Evolutionary conservation across 2,113 vertebrate genomes (phyloP).

Genomic region (Podarcis raffonei): DNA sequence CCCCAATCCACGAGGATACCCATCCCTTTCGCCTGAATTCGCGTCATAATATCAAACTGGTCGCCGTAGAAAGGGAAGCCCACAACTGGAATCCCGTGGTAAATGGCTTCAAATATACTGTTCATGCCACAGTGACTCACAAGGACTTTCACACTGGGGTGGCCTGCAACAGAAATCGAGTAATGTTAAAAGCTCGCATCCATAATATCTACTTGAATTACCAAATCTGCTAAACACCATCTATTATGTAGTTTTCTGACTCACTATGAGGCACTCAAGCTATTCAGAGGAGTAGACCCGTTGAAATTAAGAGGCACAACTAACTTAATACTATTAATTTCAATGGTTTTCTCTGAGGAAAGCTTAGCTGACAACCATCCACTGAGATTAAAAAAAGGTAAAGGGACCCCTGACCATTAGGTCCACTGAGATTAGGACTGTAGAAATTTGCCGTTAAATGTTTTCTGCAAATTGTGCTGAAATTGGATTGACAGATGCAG

Average conservation of each 20-base stretch:
- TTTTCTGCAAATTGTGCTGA: too few relatives aligned
- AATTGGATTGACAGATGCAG: too few relatives aligned
- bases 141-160: slow-evolving; percentile 68
- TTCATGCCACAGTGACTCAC: slow-evolving; percentile 74
- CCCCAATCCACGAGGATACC: slow-evolving; percentile 72
- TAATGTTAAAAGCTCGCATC: background rate
- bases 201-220: background rate
- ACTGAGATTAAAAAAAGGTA: too few relatives aligned
- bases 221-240: background rate
- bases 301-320: background rate
- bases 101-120: slow-evolving; percentile 72
- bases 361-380: too few relatives aligned
- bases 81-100: slow-evolving; percentile 72
- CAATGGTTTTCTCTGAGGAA: too few relatives aligned
- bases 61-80: slow-evolving; percentile 76
- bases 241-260: background rate
- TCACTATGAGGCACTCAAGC: too few relatives aligned
- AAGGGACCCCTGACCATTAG: too few relatives aligned
- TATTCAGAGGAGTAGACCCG: too few relatives aligned
- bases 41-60: slow-evolving; percentile 74
- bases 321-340: background rate
- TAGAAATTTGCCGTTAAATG: too few relatives aligned
- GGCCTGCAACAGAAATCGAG: slow-evolving; percentile 49
- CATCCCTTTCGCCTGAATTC: slow-evolving; percentile 72
- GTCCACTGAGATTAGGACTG: too few relatives aligned